A percentile compares a stretch with the other conserved stretches of the same genome.
Conservation (phyloP, 2,888 invertebrate species). For the Caradrina kadenii region DNA sequence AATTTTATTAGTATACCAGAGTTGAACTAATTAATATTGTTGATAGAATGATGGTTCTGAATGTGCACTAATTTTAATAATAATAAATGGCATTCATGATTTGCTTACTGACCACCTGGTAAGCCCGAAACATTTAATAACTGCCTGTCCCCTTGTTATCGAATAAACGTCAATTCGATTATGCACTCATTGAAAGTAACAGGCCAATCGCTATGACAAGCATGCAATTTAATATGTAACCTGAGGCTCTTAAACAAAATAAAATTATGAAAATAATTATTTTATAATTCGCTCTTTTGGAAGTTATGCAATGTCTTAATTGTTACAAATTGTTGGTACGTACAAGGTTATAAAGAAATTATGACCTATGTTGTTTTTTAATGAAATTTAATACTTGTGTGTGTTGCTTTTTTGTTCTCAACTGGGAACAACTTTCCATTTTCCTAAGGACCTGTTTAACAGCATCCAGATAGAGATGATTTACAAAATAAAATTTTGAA, state of each 20-base stretch:
- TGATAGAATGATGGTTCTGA: too few species aligned
- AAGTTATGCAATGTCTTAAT: conserved; percentile 28
- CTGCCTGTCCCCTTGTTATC: not conserved
- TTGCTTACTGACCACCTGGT: not conserved
- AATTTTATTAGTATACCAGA: too few species aligned
- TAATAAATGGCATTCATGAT: too few species aligned
- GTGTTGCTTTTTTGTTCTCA: too few species aligned
- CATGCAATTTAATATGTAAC: conserved; percentile 28
- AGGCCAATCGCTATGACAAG: conserved; percentile 9
- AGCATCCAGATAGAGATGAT: too few species aligned
- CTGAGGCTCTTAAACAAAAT: conserved; percentile 14
- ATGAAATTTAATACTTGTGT: too few species aligned
- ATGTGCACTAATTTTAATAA: too few species aligned
- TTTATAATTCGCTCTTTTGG: conserved; percentile 9
- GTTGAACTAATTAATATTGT: too few species aligned
- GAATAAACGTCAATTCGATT: conserved; percentile 22
- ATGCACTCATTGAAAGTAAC: conserved; percentile 1
- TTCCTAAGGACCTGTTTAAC: not conserved
- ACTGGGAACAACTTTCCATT: too few species aligned
- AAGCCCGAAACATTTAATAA: not conserved
- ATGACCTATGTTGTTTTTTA: too few species aligned
- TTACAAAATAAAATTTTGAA: too few species aligned
- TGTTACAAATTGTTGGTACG: conserved; percentile 13
- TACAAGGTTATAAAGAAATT: conserved; percentile 3
- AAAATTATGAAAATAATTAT: conserved; percentile 4